phyloP scores from a whole-genome alignment of 2,888 invertebrate genomes.

The Pemphredon lugubris region DNA sequence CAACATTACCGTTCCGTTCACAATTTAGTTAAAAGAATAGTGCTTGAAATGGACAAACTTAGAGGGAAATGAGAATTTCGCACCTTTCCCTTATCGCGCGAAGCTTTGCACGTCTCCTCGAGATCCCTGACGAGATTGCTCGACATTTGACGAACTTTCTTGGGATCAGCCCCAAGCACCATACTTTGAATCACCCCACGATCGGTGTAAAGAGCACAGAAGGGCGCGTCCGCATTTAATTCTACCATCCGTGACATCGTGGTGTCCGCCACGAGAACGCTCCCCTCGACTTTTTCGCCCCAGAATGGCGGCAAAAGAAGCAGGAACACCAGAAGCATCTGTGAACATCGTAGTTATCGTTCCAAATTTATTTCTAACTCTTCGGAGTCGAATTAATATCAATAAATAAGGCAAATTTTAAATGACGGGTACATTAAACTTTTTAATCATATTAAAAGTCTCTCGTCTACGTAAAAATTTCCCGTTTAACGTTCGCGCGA shows the following conservation, averaged over 20 bases:
- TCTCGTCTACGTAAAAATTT: too few relatives aligned
- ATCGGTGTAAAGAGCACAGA: conserved; percentile 84
- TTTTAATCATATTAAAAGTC: too few relatives aligned
- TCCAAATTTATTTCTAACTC: too few relatives aligned
- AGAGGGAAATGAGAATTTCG: too few relatives aligned
- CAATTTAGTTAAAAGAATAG: too few relatives aligned
- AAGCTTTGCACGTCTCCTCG: conserved; percentile 83
- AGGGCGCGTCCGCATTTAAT: conserved; percentile 83
- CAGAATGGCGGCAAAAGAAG: conserved; percentile 53
- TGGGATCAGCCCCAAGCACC: conserved; percentile 83
- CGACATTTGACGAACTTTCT: conserved; percentile 84
- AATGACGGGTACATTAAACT: too few relatives aligned
- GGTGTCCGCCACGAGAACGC: conserved; percentile 84
- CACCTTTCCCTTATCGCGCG: conserved; percentile 75
- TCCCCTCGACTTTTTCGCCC: conserved; percentile 58
- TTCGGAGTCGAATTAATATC: too few relatives aligned
- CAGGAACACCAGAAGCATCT: conserved; percentile 64
- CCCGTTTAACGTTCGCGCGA: not conserved
- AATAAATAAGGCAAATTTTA: too few relatives aligned
- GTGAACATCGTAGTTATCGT: conserved; percentile 20
- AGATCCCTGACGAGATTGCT: conserved; percentile 84
- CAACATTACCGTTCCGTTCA: too few relatives aligned
- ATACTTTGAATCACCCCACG: conserved; percentile 85
- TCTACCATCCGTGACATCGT: conserved; percentile 86
- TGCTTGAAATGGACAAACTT: too few relatives aligned